phyloP scores from a whole-genome alignment of 2,113 vertebrate species.

The Corythoichthys intestinalis region DNA sequence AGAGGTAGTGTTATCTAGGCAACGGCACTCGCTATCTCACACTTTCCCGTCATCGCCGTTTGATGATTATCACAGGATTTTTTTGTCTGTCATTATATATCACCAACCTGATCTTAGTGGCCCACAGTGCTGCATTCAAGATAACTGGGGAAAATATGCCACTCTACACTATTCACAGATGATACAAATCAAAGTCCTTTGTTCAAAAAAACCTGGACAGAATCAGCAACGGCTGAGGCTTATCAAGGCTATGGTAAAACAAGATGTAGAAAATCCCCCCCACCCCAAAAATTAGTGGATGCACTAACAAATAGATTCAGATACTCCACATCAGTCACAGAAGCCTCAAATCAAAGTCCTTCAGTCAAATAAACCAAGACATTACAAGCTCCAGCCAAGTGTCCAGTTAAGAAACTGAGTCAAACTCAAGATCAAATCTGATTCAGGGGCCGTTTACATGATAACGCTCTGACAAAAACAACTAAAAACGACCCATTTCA shows the following conservation, averaged over 20 bases:
- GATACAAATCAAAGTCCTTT: background rate
- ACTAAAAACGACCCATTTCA: too few relatives aligned
- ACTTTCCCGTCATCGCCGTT: constrained; percentile 35
- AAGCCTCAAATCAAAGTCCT: background rate
- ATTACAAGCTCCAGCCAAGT: background rate
- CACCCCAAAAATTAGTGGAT: background rate
- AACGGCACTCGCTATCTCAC: constrained; percentile 30
- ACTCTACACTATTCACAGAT: background rate
- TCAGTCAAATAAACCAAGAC: background rate
- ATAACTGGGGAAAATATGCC: background rate
- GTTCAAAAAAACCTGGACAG: background rate
- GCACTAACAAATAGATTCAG: background rate
- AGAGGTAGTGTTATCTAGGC: constrained; percentile 21
- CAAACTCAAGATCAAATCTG: too few relatives aligned
- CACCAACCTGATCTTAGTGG: constrained; percentile 13
- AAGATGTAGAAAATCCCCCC: background rate
- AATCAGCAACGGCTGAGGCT: background rate
- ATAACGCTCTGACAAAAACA: too few relatives aligned
- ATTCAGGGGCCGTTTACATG: too few relatives aligned
- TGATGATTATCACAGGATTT: constrained; percentile 34
- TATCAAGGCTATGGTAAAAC: background rate
- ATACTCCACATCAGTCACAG: background rate
- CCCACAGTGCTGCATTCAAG: background rate
- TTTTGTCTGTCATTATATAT: constrained; percentile 25
- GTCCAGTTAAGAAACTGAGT: background rate